Base-by-base conservation (phyloP, 2,797 vertebrate species). In the Pelodytes ibericus region DNA sequence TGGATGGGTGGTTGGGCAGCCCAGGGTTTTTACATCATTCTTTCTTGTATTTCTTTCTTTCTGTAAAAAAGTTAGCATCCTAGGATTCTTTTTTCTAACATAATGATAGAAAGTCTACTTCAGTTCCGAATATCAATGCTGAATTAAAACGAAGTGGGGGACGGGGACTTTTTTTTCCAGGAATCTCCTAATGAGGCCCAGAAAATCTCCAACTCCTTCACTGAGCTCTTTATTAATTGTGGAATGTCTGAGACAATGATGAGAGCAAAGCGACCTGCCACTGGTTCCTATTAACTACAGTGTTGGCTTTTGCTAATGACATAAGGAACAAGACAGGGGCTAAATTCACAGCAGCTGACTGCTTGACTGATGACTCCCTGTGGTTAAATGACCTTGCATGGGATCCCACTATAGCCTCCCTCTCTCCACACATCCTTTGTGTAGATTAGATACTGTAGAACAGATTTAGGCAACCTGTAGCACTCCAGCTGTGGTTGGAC, bases 171-270 rank as follows among this genome's bases (percentile, higher is more conserved):
- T 53, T 53, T 68, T 75, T 72, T 9, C 56, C 53, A 72, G 61
- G 69, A 60, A 72, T 71, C 41, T 78, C 65, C 72, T 78, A 78
- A 78, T 78, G 69, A 78, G 75, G 29, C 56, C 3, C 8, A 29
- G 41, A 60, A 67, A 78, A 72, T 53, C 69, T 62, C 29, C 18
- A 13, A 49, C 53, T 64, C 47, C 30, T 78, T 72, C 70, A 72
- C 66, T 78, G 39, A 53, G 30, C 22, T 72, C 62, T 67, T 61
- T 72, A 67, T 67, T 67, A 72, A 72, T 72, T 72, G 69, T 78
- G 75, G 75, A 78, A 78, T 78, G 53, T 78, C 51, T 66, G 70
- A 77, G 62, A 78, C 75, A 72, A 78, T 78, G 69, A 66, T 25
- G 59, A 67, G 69, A 72, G 69, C 61, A 16, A 47, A 67, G 56